phyloP scores from a whole-genome alignment of 2,113 vertebrate genomes.

The Tympanuchus pallidicinctus region DNA sequence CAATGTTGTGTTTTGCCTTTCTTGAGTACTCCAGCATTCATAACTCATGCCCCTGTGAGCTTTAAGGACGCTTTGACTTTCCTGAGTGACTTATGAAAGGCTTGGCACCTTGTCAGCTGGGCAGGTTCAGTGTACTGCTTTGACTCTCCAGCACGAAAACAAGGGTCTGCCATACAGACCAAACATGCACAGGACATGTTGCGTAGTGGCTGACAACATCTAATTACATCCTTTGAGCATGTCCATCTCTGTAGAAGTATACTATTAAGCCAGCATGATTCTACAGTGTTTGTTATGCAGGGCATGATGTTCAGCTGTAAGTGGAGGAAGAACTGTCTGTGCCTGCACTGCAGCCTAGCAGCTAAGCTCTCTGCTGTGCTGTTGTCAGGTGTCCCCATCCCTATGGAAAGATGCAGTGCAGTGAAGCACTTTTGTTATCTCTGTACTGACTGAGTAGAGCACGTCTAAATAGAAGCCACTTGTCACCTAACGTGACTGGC shows the following conservation, averaged over 20 bases:
- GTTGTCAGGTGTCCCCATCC: not conserved
- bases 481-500: not conserved
- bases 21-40: not conserved
- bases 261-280: not conserved
- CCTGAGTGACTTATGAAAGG: not conserved
- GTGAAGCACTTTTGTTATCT: not conserved
- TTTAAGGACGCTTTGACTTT: not conserved
- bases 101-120: not conserved
- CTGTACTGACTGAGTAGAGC: not conserved
- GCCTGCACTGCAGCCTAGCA: not conserved
- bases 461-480: constrained; percentile 15
- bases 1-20: not conserved
- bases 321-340: not conserved
- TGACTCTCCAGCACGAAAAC: not conserved
- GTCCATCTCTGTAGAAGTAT: not conserved
- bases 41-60: not conserved
- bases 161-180: not conserved
- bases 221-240: not conserved
- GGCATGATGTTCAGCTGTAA: not conserved
- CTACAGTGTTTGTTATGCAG: not conserved
- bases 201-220: not conserved
- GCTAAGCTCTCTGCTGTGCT: not conserved
- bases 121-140: not conserved
- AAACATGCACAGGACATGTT: not conserved
- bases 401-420: not conserved